These are phyloP conservation scores for Gila orcuttii DNA, from an alignment of 2,113 vertebrate genomes.

Conservation along the genomic window DNA sequence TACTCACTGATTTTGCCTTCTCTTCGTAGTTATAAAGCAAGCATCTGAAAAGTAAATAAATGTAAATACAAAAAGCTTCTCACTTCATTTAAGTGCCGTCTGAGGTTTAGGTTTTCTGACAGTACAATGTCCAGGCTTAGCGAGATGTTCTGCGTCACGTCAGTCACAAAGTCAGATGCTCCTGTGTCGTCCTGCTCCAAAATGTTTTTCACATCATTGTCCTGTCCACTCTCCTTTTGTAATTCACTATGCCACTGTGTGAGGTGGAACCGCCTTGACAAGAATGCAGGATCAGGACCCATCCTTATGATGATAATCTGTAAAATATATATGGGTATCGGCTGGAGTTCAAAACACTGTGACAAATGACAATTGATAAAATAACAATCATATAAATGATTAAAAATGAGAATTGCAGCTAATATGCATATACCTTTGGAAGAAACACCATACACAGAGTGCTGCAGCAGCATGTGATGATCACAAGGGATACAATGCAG, in stretches of 20 bases:
- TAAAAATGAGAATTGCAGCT: background rate
- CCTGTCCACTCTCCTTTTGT: background rate
- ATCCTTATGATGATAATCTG: constrained; percentile 85
- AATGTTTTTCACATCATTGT: background rate
- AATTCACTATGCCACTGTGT: constrained; percentile 77
- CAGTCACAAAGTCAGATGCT: constrained; percentile 73
- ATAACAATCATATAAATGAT: background rate
- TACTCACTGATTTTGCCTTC: background rate
- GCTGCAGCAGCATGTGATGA: constrained; percentile 87
- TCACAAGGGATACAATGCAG: constrained; percentile 83
- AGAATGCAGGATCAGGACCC: constrained; percentile 84
- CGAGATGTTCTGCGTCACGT: constrained; percentile 81
- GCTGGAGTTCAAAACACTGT: background rate
- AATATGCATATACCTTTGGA: constrained; percentile 79
- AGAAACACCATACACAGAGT: constrained; percentile 84
- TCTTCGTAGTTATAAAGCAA: background rate
- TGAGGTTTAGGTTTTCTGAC: constrained; percentile 83
- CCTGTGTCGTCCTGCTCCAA: constrained; percentile 82
- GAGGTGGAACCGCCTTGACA: constrained; percentile 83
- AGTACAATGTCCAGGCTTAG: constrained; percentile 80
- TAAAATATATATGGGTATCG: constrained; percentile 16
- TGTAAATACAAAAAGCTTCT: background rate
- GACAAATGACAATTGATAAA: background rate
- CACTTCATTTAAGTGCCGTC: constrained; percentile 80
- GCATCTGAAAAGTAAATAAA: background rate